Conservation (phyloP, 1,140 invertebrate genomes). For the Euura lappo region DNA sequence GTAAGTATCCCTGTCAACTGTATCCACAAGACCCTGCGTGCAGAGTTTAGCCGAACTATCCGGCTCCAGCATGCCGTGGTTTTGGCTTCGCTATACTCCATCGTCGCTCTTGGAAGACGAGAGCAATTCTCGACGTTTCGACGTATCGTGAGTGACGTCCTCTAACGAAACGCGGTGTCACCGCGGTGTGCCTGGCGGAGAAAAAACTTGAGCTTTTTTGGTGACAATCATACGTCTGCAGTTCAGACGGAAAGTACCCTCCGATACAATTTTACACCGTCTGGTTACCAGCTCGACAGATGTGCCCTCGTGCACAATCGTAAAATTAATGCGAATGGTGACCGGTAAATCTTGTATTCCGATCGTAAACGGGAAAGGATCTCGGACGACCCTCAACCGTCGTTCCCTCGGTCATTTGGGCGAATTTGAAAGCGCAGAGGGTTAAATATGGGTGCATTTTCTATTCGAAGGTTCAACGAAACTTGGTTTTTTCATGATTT, state of each 20-base stretch:
- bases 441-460: too few species aligned
- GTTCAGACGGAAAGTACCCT: background rate
- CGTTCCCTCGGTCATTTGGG: background rate
- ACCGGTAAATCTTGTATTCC: conserved; percentile 8
- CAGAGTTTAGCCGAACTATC: background rate
- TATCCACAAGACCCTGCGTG: background rate
- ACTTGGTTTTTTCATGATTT: too few species aligned
- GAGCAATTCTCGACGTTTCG: background rate
- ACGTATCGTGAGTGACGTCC: background rate
- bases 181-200: too few species aligned
- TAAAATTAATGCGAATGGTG: conserved; percentile 8
- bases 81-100: background rate
- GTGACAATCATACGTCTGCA: too few species aligned
- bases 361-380: conserved; percentile 3
- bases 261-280: background rate
- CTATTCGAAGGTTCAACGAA: too few species aligned
- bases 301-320: background rate
- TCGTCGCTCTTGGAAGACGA: background rate
- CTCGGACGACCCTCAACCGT: background rate
- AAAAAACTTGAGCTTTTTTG: too few species aligned
- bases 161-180: too few species aligned
- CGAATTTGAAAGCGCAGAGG: too few species aligned
- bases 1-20: background rate
- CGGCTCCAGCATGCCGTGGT: background rate
- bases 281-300: background rate